Base-by-base conservation (phyloP, 1,140 invertebrate genomes). In the Cyclina sinensis region DNA sequence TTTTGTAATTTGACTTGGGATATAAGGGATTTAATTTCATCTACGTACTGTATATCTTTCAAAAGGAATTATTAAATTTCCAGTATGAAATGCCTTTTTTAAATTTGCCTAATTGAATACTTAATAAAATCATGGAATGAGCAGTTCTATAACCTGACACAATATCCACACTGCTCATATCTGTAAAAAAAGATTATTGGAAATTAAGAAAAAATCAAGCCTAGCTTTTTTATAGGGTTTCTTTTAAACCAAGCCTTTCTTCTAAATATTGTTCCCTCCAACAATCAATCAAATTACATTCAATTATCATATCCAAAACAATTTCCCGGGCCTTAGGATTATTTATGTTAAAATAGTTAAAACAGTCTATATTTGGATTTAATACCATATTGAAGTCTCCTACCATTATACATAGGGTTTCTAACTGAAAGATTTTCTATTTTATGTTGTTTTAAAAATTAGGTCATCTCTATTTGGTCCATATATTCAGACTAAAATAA, bases 381-480 rank as follows among this genome's bases (percentile, higher is more conserved):
- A 79, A 54, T 3, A 70, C 59, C 30, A 87, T 18, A 80, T 87
- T 80, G 80, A 51, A 87, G 65, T 88, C 68, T 27, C 79, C 86
- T 82, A 62, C 68, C 24, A 57, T 21, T 27, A 88, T 82, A 62
- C 27, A 30, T 9, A 18, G 62, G 11, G 74, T 74, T 14, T 62
- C 43, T 0, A 54, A 59, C 16, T 89, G 14, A 24, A 57, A 39
- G 5, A 57, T 68, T 43, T 86, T 70, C 18, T 81, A 32, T 85
- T 70, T n/a, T 62, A 89, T 21, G 12, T 70, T 37, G 12, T 35
- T 39, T 57, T 85, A 90, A 54, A 90, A 88, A 4, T 43, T 18
- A 43, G 89, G n/a, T 51, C 59, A 62, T 90, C 89, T 62, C 30
- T 76, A 46, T 90, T 90, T 51, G 90, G 90, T 0, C 81, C 90